Evolutionary conservation across 2,113 vertebrate genomes (phyloP).

Genomic region (Rhizomys pruinosus): DNA sequence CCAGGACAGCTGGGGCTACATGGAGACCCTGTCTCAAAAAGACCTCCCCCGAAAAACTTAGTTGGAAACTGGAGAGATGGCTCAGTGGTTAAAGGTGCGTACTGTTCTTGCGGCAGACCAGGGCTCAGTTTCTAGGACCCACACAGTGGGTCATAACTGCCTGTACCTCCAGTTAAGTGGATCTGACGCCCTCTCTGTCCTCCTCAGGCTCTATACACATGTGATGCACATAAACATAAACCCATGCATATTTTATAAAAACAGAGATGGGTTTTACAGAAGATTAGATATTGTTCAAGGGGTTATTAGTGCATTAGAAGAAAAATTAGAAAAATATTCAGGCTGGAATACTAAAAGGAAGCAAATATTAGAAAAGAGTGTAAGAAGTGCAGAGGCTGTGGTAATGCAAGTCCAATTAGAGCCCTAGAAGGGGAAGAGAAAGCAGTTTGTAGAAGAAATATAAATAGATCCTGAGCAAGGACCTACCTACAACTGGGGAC

Average conservation of each 20-base stretch:
- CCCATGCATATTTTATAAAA: neutral
- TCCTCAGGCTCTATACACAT: neutral
- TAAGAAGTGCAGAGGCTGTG: neutral
- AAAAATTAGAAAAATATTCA: neutral
- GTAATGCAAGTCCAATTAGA: neutral
- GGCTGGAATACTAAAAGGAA: neutral
- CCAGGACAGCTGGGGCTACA: too few species aligned
- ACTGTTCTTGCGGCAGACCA: too few species aligned
- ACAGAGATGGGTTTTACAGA: neutral
- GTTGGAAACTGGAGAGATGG: too few species aligned
- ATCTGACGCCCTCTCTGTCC: too few species aligned
- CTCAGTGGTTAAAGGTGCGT: too few species aligned
- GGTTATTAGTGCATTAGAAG: neutral
- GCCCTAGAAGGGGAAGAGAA: neutral
- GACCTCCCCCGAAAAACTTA: too few species aligned
- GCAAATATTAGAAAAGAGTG: neutral
- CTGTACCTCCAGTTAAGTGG: too few species aligned
- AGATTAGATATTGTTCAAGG: neutral
- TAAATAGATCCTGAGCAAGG: neutral
- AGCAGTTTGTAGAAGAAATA: neutral
- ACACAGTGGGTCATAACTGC: too few species aligned
- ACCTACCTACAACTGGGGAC: neutral
- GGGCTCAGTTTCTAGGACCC: too few species aligned
- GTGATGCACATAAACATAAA: too few species aligned
- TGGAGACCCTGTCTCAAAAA: too few species aligned